Percentiles rank a stretch among this genome's conserved stretches.
Evolutionary conservation across 1,140 invertebrate species (phyloP).

Genomic region (Bemisia tabaci): DNA sequence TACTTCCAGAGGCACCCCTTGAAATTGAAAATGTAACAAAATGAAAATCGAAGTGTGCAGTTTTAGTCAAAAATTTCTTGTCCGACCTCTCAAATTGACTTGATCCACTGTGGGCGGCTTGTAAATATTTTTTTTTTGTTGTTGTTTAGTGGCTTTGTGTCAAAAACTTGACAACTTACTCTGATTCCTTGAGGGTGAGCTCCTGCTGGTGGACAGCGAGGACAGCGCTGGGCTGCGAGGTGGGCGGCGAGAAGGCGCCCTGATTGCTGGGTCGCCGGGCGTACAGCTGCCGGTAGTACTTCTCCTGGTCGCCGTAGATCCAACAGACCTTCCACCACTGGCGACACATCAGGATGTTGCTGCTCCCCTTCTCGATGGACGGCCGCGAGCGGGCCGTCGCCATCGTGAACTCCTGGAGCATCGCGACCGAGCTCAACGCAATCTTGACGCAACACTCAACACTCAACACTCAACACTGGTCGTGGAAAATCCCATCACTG

Average conservation of each 20-base stretch:
- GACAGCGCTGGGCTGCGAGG: not conserved
- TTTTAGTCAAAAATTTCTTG: no score
- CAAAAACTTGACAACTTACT: not conserved
- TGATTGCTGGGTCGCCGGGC: slow-evolving; percentile 36
- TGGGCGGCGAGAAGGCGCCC: not conserved
- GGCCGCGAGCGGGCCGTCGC: not conserved
- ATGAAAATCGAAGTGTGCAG: no score
- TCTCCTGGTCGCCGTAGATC: slow-evolving; percentile 71
- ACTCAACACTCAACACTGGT: no score
- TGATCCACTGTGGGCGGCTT: no score
- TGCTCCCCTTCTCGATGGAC: not conserved
- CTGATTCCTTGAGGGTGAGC: not conserved
- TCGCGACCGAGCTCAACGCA: not conserved
- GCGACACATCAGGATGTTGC: slow-evolving; percentile 60
- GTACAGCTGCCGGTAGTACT: slow-evolving; percentile 65
- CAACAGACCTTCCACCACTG: slow-evolving; percentile 80
- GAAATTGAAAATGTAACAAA: no score
- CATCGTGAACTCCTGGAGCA: not conserved
- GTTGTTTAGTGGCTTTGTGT: no score
- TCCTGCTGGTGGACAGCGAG: not conserved
- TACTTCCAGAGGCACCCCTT: no score
- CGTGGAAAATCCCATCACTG: no score
- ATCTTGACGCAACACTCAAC: not conserved
- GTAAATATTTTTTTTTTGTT: no score
- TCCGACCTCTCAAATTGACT: no score